Evolutionary conservation across 2,888 invertebrate species (phyloP).

Genomic region (Sinelater perroti): DNA sequence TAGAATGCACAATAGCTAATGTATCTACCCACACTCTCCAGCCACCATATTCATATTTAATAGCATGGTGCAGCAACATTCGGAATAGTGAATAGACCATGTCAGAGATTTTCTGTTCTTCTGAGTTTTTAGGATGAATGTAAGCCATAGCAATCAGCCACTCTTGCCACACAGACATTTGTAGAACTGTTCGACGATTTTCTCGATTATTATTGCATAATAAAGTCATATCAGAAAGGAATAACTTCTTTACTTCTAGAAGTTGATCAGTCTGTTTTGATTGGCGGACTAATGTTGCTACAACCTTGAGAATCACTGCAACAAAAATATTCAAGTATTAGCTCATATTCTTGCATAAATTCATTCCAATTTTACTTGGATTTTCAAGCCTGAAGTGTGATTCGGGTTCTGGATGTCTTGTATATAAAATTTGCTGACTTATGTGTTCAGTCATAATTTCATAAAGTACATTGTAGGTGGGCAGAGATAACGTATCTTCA

Average conservation of each 20-base stretch:
- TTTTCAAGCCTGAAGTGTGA: slow-evolving; percentile 94
- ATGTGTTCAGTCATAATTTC: slow-evolving; percentile 99
- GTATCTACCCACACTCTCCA: slow-evolving; percentile 99
- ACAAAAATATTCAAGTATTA: slow-evolving; percentile 42
- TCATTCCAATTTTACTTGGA: too few relatives aligned
- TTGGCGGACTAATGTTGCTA: slow-evolving; percentile 95
- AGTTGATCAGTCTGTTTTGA: slow-evolving; percentile 93
- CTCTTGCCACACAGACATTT: slow-evolving; percentile 99
- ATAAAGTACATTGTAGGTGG: slow-evolving; percentile 98
- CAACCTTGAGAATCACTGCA: slow-evolving; percentile 97
- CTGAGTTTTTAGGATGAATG: slow-evolving; percentile 93
- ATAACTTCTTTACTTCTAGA: slow-evolving; percentile 92
- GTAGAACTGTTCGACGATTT: slow-evolving; percentile 94
- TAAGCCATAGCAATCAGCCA: slow-evolving; percentile 99
- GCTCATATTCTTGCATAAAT: too few relatives aligned
- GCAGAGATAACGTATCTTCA: slow-evolving; percentile 88
- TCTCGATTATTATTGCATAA: slow-evolving; percentile 97
- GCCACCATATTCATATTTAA: slow-evolving; percentile 98
- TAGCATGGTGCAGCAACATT: slow-evolving; percentile 97
- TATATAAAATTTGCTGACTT: slow-evolving; percentile 92
- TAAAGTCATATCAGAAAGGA: slow-evolving; percentile 98
- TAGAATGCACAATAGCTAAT: slow-evolving; percentile 97
- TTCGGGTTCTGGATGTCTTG: slow-evolving; percentile 94
- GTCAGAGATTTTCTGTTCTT: slow-evolving; percentile 96
- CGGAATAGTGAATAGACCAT: slow-evolving; percentile 98